A percentile compares a stretch with the other conserved stretches of the same genome.
These are phyloP conservation scores for Eristalis arbustorum DNA, from an alignment of 2,888 invertebrate species.

Conservation along the genomic window DNA sequence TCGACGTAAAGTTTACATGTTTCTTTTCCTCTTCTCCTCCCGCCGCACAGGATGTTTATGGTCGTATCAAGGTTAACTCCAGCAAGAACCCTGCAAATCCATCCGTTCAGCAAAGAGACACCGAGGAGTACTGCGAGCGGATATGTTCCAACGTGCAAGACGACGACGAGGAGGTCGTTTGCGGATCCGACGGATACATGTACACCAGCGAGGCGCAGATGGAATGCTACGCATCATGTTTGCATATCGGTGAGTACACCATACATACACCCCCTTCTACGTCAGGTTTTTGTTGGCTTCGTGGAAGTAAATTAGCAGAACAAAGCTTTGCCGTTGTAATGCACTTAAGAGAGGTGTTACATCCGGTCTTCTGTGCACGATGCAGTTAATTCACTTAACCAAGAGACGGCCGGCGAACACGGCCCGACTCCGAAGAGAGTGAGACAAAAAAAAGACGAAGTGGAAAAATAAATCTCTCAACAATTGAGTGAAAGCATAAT, in stretches of 20 bases:
- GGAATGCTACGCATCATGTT: slow-evolving; percentile 78
- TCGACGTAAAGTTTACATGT: background rate
- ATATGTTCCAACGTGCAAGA: slow-evolving; percentile 78
- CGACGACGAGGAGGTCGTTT: slow-evolving; percentile 78
- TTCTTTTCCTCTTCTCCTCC: background rate
- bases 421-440: background rate
- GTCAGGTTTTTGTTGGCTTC: background rate
- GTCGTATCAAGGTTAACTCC: slow-evolving; percentile 70
- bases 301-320: slow-evolving; percentile 18
- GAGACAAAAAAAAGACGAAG: background rate
- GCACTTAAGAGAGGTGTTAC: slow-evolving; percentile 18
- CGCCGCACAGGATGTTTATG: slow-evolving; percentile 71
- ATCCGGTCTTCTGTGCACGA: background rate
- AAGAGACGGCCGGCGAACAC: background rate
- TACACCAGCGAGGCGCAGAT: slow-evolving; percentile 78
- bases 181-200: slow-evolving; percentile 79
- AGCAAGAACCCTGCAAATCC: slow-evolving; percentile 49
- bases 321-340: slow-evolving; percentile 10
- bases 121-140: slow-evolving; percentile 77
- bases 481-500: slow-evolving; percentile 68
- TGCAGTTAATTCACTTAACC: slow-evolving; percentile 26
- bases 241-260: slow-evolving; percentile 76
- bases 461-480: slow-evolving; percentile 3
- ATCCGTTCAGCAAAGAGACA: slow-evolving; percentile 73
- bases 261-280: background rate